phyloP scores from a whole-genome alignment of 2,888 invertebrate species.

The Ferdinandea cuprea region DNA sequence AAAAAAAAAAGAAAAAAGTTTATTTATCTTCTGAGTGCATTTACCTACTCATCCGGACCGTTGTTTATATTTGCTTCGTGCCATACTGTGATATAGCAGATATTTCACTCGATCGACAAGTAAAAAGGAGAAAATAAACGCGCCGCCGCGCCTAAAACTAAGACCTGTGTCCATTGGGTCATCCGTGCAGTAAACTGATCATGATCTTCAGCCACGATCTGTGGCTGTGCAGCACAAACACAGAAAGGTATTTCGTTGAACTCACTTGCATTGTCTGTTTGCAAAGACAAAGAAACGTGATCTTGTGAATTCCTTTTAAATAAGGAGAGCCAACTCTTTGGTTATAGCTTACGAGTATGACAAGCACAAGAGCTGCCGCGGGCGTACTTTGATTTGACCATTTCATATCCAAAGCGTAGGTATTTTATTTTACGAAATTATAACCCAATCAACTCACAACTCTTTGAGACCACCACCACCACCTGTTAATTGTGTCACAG shows the following conservation, averaged over 20 bases:
- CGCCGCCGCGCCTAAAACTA: constrained; percentile 51
- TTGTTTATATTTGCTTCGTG: constrained; percentile 52
- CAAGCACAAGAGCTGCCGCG: constrained; percentile 7
- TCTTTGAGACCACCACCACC: neutral
- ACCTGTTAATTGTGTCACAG: constrained; percentile 55
- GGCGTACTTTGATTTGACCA: constrained; percentile 18
- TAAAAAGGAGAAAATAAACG: constrained; percentile 43
- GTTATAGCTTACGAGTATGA: constrained; percentile 13
- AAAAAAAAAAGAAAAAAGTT: constrained; percentile 24
- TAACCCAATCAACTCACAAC: neutral
- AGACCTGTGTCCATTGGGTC: constrained; percentile 64
- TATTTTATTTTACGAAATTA: constrained; percentile 1
- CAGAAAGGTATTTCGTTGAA: constrained; percentile 54
- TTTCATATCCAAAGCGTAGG: neutral
- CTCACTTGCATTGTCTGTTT: constrained; percentile 41
- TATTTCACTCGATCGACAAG: constrained; percentile 32
- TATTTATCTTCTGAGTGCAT: constrained; percentile 65
- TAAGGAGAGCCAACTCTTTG: neutral
- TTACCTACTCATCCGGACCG: constrained; percentile 52
- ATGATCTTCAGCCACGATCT: constrained; percentile 66
- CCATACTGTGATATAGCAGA: constrained; percentile 16
- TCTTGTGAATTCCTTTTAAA: constrained; percentile 37
- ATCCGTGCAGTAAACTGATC: constrained; percentile 66
- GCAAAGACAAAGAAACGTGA: constrained; percentile 57
- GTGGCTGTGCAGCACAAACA: constrained; percentile 36